These are phyloP conservation scores for Takifugu bimaculatus DNA, from an alignment of 2,113 vertebrate species.

Conservation along the genomic window DNA sequence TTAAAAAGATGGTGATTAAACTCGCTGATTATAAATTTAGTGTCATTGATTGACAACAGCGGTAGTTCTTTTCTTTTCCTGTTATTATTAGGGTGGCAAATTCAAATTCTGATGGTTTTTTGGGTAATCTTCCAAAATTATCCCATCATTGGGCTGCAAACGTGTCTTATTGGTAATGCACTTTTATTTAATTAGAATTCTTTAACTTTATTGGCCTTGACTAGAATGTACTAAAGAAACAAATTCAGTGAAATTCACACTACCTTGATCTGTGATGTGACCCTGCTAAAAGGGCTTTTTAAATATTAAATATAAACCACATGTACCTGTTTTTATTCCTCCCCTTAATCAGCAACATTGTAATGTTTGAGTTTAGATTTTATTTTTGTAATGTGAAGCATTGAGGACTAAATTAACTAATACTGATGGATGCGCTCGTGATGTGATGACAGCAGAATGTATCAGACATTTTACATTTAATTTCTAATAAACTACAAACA, in stretches of 20 bases:
- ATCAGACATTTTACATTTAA: constrained; percentile 55
- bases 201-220: background rate
- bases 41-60: no score
- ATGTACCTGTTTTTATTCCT: constrained; percentile 24
- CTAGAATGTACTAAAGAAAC: background rate
- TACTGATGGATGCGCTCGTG: constrained; percentile 15
- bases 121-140: no score
- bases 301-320: background rate
- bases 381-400: constrained; percentile 65
- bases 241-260: background rate
- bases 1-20: no score
- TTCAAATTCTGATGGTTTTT: no score
- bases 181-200: background rate
- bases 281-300: constrained; percentile 38
- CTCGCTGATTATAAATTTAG: no score
- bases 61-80: no score
- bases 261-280: constrained; percentile 24
- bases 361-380: constrained; percentile 55
- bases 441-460: constrained; percentile 25
- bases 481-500: constrained; percentile 71
- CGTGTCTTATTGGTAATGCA: background rate
- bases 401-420: constrained; percentile 15
- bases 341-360: constrained; percentile 1
- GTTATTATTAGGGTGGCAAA: no score
- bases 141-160: background rate